These are phyloP conservation scores for Karalla daura DNA, from an alignment of 2,797 vertebrate species.

Conservation along the genomic window DNA sequence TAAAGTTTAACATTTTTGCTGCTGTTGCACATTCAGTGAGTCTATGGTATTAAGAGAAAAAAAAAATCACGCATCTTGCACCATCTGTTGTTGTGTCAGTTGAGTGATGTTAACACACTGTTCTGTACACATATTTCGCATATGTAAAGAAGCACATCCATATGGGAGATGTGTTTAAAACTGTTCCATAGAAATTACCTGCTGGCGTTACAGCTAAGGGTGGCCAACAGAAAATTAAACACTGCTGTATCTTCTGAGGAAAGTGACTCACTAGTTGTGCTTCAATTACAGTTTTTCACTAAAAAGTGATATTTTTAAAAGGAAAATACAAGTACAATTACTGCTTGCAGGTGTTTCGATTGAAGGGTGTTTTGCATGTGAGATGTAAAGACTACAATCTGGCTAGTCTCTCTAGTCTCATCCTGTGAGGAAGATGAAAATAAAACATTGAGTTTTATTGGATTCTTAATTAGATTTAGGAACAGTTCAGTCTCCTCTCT, in stretches of 20 bases:
- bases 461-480: too few species aligned
- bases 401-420: too few species aligned
- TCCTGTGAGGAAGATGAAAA: too few species aligned
- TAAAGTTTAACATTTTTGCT: not conserved
- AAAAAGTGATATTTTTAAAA: too few species aligned
- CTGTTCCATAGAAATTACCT: not conserved
- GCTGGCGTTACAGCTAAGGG: not conserved
- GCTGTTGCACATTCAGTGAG: not conserved
- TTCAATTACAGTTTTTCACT: too few species aligned
- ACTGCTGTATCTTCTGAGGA: not conserved
- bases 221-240: not conserved
- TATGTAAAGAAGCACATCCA: constrained; percentile 5
- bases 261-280: too few species aligned
- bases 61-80: not conserved
- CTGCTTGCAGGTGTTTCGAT: too few species aligned
- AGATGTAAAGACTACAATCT: too few species aligned
- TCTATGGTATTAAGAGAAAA: not conserved
- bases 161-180: constrained; percentile 3
- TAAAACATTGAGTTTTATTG: too few species aligned
- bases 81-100: constrained; percentile 45
- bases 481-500: too few species aligned
- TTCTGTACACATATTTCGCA: not conserved
- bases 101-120: not conserved
- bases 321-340: too few species aligned
- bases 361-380: too few species aligned